Base-by-base conservation (phyloP, 2,888 invertebrate species). In the Volucella zonaria region DNA sequence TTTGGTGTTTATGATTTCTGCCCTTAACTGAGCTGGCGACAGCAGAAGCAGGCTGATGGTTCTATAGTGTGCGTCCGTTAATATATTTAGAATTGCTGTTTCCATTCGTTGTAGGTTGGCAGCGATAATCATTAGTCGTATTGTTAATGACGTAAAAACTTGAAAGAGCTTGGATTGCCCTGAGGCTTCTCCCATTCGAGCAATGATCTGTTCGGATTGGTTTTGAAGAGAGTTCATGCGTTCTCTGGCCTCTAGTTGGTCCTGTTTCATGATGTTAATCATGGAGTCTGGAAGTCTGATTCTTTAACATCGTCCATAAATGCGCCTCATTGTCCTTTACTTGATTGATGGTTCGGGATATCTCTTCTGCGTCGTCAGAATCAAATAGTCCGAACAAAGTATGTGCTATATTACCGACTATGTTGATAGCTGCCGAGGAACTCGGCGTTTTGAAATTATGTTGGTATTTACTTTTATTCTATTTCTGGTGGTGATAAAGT, bases 171-270 rank as follows among this genome's bases (percentile, higher is more conserved):
- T 23, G 52, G 52, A 52, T 52, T 52, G 23, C 11, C n/a, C 56
- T n/a, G 56, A 8, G 56, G 40, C 40, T 58, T 58, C 58, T 42
- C 58, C 40, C 10, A 58, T 42, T 38, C 58, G 58, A 58, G 40
- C 58, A 58, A 58, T 40, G 3, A 58, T 58, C 0, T 58, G 38
- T 40, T 40, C 10, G n/a, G 15, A 38, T 15, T 58, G 58, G 14
- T 40, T 40, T 40, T 58, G 58, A 38, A 58, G 40, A n/a, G 14
- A 12, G 54, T 3, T 31, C 54, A 54, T 31, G 31, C 54, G 23
- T 54, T 54, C 54, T 54, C 54, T 23, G 10, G 23, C n/a, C 12
- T 31, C 54, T 4, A 54, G 0, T 54, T 11, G 11, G 31, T 23
- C 54, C 31, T 54, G 54, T 31, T 31, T 54, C 11, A 11, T 23